Percentiles rank a stretch among this genome's conserved stretches.
Evolutionary conservation across 1,140 invertebrate species (phyloP).

Genomic region (Lasioglossum albipes): DNA sequence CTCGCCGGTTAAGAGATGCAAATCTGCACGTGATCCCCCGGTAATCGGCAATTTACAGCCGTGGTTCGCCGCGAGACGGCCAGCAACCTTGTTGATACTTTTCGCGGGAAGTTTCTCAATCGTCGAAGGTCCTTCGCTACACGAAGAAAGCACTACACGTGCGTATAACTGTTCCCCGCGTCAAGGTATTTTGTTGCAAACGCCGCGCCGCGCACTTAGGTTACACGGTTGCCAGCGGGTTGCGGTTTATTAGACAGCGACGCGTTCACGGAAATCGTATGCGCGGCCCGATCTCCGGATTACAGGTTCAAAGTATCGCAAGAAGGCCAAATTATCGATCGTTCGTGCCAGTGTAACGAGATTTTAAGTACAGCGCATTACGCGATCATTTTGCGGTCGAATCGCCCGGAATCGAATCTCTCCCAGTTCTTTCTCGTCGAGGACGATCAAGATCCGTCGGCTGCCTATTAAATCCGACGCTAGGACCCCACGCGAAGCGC

Average conservation of each 20-base stretch:
- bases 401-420: background rate
- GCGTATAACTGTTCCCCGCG: background rate
- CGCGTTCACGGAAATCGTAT: background rate
- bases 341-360: conserved; percentile 7
- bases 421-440: background rate
- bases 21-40: background rate
- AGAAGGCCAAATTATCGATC: background rate
- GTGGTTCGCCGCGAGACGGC: background rate
- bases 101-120: background rate
- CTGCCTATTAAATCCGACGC: background rate
- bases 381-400: background rate
- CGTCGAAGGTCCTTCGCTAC: no score
- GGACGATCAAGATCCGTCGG: background rate
- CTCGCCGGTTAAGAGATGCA: background rate
- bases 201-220: background rate
- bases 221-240: background rate
- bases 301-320: background rate
- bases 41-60: conserved; percentile 6
- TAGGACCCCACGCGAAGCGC: background rate
- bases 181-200: background rate
- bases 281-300: background rate
- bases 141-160: background rate
- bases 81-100: background rate
- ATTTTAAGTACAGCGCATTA: conserved; percentile 27
- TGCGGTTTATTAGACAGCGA: background rate